Base-by-base conservation (phyloP, 2,113 vertebrate species). In the Dunckerocampus dactyliophorus region DNA sequence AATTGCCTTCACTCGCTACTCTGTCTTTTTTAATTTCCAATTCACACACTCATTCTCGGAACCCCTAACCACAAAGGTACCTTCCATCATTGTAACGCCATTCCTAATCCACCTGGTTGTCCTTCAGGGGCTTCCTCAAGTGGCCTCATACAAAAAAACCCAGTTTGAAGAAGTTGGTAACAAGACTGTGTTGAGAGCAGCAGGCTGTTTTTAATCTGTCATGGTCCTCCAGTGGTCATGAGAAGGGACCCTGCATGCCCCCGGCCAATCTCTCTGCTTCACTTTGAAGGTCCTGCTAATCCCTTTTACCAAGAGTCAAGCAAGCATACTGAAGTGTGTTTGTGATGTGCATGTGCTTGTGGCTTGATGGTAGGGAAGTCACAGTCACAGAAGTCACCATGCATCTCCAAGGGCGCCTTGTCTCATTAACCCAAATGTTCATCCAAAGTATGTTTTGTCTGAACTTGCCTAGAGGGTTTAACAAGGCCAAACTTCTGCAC, bases 261-360 rank as follows among this genome's bases (percentile, higher is more conserved):
- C 72, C 24, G 76, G 75, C 82, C 85, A 82, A 83, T 85, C 80
- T 71, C 51, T 67, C 63, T 71, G 67, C 80, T 57, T 75, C 71
- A 67, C 88, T 91, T 90, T 89, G 89, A 90, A 89, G 77, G 81
- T 76, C 79, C 73, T 72, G 59, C 72, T 91, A 89, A 92, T 90
- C 88, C 86, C 71, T 75, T 76, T 87, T 84, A 81, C 68, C 74
- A 58, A 63, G 79, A 70, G 67, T 69, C 69, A 67, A 75, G 77
- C 62, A 69, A 76, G 39, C 39, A 80, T 81, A 63, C 76, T 83
- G 69, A 80, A 67, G 53, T 79, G 67, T 67, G 50, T 19, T 16
- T 53, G 13, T 51, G 47, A 54, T 71, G 43, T 21, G 59, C 11
- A 20, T 59, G 65, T 52, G 64, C 54, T 43, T 34, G 47, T 59